Evolutionary conservation across 2,797 vertebrate genomes (phyloP), one percentile per base, ranked within the genome.

Genomic region (Melopsittacus undulatus): DNA sequence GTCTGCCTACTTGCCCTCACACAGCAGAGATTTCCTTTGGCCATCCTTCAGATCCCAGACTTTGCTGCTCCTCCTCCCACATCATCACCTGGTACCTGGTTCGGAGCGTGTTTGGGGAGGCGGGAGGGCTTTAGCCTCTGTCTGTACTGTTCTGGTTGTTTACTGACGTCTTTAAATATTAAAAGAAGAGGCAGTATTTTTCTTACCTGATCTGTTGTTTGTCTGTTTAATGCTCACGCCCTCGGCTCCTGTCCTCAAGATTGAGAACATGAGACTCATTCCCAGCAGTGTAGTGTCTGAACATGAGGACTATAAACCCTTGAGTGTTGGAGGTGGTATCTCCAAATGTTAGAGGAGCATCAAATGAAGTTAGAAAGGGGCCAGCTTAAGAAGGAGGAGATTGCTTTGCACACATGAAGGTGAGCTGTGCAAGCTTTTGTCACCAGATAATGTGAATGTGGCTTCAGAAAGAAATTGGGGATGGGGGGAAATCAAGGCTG

Each of bases 171-270:
- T 97, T 97, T 96, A 96, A 96, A 97, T 96, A 98, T 97, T 98
- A 98, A 98, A 98, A 86, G 73, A 93, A 95, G 96, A 97, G 93
- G 95, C 95, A 94, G 90, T 97, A 97, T 98, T 98, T 98, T 98
- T 98, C 96, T 96, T 98, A 97, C 76, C 57, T 87, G 91, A 95
- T 91, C 90, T 91, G 75, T 89, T 91, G 88, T 92, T 82, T 0
- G 17, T 72, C 78, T 95, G 0, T 77, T 95, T 67, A 52, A 83
- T 95, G 19, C 77, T 75, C 30, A 7, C 36, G 18, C 61, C 5
- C 16, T 34, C 74, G 77, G 10, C 29, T 89, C 59, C 42, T 40
- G 4, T 42, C 57, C 14, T 81, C 40, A 17, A 32, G 76, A 7
- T 2, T 20, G 43, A 36, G 36, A 59, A 22, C 0, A 2, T 5